Evolutionary conservation across 1,140 invertebrate species (phyloP), one percentile per base, ranked within the genome.

Genomic region (Fragariocoptes setiger): DNA sequence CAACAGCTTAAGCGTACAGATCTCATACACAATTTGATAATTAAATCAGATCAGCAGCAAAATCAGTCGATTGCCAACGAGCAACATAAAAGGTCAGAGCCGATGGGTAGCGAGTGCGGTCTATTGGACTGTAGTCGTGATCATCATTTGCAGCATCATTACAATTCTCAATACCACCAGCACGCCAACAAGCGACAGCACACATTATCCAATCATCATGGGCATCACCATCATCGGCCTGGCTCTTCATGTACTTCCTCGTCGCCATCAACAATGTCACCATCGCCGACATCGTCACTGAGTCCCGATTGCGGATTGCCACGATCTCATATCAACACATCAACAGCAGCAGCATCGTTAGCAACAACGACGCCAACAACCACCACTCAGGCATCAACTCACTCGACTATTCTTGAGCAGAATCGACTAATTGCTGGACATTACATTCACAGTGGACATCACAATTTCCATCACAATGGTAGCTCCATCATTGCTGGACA

Each of bases 1-100:
- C 76, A 82, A 56, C 76, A 80, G 59, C 64, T 77, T 54, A 79
- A 80, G 56, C 68, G 75, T 48, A 75, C 74, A 22, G 76, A 80
- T 52, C 73, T 80, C 44, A 78, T 82, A 49, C 75, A 79, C 54
- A 76, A 75, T 53, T 79, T 76, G 53, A 75, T 82, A 53, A 77
- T 78, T n/a, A 31, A 8, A 31, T 8, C 8, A 31, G 8, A 8
- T 31, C n/a, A 31, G 25, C n/a, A 8, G 8, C 25, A 31, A n/a
- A n/a, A 31, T n/a, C 8, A 31, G 25, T n/a, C 25, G 8, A 31
- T 8, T 8, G 8, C 8, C 25, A 31, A n/a, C 25, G n/a, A 31
- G 8, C 8, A 31, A 31, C 8, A 31, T 8, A 31, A n/a, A 31
- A 8, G 25, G 25, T n/a, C n/a, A n/a, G 25, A 31, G n/a, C 8